Evolutionary conservation across 1,140 invertebrate genomes (phyloP).

Genomic region (Diachasma alloeum): DNA sequence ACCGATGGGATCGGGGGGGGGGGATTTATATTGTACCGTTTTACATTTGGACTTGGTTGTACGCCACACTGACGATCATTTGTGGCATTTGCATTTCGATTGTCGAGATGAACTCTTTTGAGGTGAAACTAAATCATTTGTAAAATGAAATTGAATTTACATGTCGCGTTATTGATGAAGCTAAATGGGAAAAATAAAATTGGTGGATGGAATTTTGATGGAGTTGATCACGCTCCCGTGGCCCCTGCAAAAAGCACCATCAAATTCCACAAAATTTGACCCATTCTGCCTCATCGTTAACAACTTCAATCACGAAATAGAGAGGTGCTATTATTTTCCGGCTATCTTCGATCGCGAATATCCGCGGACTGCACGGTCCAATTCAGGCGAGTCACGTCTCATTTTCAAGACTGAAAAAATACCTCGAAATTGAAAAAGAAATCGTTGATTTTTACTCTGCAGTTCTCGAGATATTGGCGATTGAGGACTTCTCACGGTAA

Average conservation of each 20-base stretch:
- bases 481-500: too few relatives aligned
- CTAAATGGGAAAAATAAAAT: not conserved
- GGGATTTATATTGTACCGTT: slow-evolving; percentile 17
- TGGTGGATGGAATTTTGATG: not conserved
- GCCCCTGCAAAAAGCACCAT: too few relatives aligned
- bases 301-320: too few relatives aligned
- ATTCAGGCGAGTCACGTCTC: too few relatives aligned
- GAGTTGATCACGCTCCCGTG: not conserved
- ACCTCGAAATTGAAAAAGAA: too few relatives aligned
- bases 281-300: too few relatives aligned
- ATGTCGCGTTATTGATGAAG: not conserved
- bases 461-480: not conserved
- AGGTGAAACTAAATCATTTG: not conserved
- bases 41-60: slow-evolving; percentile 15
- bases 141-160: not conserved
- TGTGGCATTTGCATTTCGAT: slow-evolving; percentile 26
- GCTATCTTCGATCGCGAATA: too few relatives aligned
- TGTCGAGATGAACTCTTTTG: slow-evolving; percentile 1
- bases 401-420: too few relatives aligned
- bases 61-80: slow-evolving; percentile 15
- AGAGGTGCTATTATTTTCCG: too few relatives aligned
- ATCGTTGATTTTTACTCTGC: too few relatives aligned
- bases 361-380: too few relatives aligned
- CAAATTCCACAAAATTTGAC: too few relatives aligned
- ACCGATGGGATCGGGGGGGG: not conserved